These are phyloP conservation scores for Chrysochloris asiatica DNA, from an alignment of 2,113 vertebrate genomes.

Conservation along the genomic window DNA sequence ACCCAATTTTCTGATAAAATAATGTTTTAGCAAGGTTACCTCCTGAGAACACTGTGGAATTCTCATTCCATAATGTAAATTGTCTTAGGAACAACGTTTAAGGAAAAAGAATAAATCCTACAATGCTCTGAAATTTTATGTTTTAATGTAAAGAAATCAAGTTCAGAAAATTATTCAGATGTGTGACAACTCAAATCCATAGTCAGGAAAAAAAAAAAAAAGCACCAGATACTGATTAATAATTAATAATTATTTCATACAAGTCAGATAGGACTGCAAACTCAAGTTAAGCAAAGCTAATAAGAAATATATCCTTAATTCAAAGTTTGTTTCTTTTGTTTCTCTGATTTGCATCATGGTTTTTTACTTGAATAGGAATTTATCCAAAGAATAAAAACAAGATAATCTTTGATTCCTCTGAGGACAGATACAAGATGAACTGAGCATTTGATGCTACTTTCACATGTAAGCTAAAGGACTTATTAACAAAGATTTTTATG, in stretches of 20 bases:
- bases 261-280: background rate
- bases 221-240: background rate
- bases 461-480: slow-evolving; percentile 36
- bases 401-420: slow-evolving; percentile 31
- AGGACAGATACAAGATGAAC: slow-evolving; percentile 12
- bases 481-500: slow-evolving; percentile 24
- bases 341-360: slow-evolving; percentile 39
- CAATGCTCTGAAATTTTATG: slow-evolving; percentile 8
- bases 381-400: slow-evolving; percentile 39
- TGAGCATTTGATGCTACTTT: slow-evolving; percentile 35
- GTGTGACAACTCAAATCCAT: background rate
- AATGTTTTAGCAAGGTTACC: background rate
- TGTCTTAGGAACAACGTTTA: background rate
- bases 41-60: background rate
- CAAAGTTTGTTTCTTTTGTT: slow-evolving; percentile 36
- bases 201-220: slow-evolving; percentile 4
- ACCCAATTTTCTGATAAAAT: slow-evolving; percentile 33
- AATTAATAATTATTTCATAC: slow-evolving; percentile 18
- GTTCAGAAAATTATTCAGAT: slow-evolving; percentile 32
- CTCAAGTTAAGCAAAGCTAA: background rate
- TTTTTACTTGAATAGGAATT: slow-evolving; percentile 38
- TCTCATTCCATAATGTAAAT: background rate
- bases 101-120: background rate
- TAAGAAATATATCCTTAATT: background rate
- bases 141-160: background rate